Evolutionary conservation across 2,888 invertebrate species (phyloP), one percentile per base, ranked within the genome.

Genomic region (Rotaria socialis): DNA sequence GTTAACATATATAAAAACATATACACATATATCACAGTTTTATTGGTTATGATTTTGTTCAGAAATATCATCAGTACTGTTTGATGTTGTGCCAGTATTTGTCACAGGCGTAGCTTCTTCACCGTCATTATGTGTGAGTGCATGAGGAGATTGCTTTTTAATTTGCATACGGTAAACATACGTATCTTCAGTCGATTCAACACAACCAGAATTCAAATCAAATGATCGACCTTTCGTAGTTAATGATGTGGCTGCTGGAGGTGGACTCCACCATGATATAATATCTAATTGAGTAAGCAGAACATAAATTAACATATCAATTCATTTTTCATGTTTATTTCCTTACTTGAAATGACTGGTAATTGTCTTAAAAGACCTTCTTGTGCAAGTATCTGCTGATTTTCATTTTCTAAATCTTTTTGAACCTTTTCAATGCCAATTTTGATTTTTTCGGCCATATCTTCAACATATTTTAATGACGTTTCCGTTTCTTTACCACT

Each of bases 401-500:
- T 95, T 92, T 96, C 97, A 88, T 95, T 94, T 90, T 95, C 94
- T 86, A 98, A 92, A 91, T 97, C 97, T 88, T 95, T 94, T 86
- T 95, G 95, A 0, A 97, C 97, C 5, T 95, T 95, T 91, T 96
- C 95, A 89, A 98, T 98, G 52, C 95, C 90, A 92, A 95, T 94
- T 90, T 94, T 95, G 2, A 98, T 94, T 86, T 97, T 95, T 92
- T 97, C 96, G 14, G 96, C 95, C 95, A 98, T 96, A 67, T 67
- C 55, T 84, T 84, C 50, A 84, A 84, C n/a, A 84, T 22, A 58
- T 90, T 92, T 92, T 0, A 96, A 96, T 88, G 95, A 96, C 88
- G 96, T 96, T 90, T 98, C 97, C 0, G 97, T 95, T 88, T 96
- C 95, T 89, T 94, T 94, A 35, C 97, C 98, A 1, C 95, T 95